Evolutionary conservation across 2,113 vertebrate species (phyloP).

Genomic region (Piaya cayana): DNA sequence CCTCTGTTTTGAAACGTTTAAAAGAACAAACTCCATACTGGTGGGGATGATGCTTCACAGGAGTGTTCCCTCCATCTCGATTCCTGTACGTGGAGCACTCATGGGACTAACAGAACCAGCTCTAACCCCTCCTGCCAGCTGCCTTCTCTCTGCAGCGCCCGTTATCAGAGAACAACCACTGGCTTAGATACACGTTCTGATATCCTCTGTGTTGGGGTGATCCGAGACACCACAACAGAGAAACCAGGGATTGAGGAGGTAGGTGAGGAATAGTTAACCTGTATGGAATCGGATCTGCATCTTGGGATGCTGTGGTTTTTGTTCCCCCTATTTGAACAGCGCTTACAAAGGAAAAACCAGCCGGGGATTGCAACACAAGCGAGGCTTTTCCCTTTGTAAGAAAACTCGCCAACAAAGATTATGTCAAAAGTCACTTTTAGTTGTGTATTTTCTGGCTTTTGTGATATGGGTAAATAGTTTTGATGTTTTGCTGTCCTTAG

Average conservation of each 20-base stretch:
- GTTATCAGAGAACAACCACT: too few relatives aligned
- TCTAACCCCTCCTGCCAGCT: background rate
- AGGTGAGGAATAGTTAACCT: background rate
- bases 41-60: background rate
- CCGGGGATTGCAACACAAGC: background rate
- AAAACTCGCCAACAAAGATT: background rate
- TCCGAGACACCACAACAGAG: background rate
- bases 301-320: background rate
- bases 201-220: background rate
- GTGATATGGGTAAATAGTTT: background rate
- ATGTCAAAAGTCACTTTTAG: background rate
- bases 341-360: background rate
- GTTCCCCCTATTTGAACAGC: background rate
- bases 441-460: background rate
- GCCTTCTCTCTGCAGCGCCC: background rate
- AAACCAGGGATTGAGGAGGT: background rate
- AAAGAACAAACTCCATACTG: background rate
- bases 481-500: background rate
- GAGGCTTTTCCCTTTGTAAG: background rate
- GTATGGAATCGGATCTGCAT: background rate
- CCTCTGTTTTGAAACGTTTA: background rate
- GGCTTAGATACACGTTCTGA: rapidly evolving
- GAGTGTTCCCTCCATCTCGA: background rate
- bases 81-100: rapidly evolving
- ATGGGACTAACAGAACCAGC: background rate